phyloP scores from a whole-genome alignment of 2,113 vertebrate species.

The Microcebus ravelobensis region DNA sequence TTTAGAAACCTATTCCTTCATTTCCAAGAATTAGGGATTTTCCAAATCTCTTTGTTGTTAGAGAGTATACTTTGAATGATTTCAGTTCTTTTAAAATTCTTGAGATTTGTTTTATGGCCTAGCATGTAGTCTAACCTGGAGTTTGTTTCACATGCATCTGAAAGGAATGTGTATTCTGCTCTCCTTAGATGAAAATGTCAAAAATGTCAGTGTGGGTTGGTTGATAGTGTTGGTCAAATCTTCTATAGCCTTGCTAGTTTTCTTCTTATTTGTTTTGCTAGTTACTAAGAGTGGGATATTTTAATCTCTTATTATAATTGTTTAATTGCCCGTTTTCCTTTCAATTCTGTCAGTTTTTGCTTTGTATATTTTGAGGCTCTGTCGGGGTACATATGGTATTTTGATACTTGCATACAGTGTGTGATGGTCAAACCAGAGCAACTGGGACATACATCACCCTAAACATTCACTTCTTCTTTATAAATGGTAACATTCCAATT shows the following conservation, averaged over 20 bases:
- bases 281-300: neutral
- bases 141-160: neutral
- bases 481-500: neutral
- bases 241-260: conserved; percentile 4
- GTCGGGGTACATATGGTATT: neutral
- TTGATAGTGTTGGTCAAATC: neutral
- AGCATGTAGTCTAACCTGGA: neutral
- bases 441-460: neutral
- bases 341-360: neutral
- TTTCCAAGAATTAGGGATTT: neutral
- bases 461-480: neutral
- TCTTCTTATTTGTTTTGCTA: neutral
- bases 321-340: neutral
- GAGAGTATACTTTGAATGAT: neutral
- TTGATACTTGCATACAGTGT: neutral
- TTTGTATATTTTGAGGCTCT: neutral
- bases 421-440: neutral
- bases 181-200: neutral
- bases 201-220: neutral
- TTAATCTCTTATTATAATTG: neutral
- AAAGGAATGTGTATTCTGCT: neutral
- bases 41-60: neutral
- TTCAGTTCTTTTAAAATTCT: neutral
- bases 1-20: neutral
- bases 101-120: neutral